Percentiles rank a stretch among this genome's conserved stretches.
These are phyloP conservation scores for Scaptomyza tumidula DNA, from an alignment of 2,888 invertebrate genomes.

Conservation along the genomic window DNA sequence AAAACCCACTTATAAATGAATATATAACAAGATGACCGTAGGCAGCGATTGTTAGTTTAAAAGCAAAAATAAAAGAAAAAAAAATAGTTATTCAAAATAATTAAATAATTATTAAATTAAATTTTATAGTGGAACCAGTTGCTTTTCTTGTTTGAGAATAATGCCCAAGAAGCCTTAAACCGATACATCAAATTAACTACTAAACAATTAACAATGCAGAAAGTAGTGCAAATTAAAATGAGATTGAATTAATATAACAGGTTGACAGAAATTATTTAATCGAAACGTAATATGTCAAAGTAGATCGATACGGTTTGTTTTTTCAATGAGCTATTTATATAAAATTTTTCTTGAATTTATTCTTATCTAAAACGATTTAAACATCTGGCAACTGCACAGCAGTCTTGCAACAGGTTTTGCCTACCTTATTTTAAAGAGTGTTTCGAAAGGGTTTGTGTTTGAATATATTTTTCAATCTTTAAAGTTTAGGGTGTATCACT, in stretches of 20 bases:
- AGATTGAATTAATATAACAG: not conserved
- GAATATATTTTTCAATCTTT: no score
- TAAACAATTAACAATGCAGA: not conserved
- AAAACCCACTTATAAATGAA: not conserved
- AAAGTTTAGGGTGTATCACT: not conserved
- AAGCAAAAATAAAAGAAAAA: not conserved
- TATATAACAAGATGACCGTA: not conserved
- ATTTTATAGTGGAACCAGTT: not conserved
- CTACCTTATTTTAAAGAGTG: not conserved
- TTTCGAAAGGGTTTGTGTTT: not conserved
- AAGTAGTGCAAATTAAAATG: not conserved
- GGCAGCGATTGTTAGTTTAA: not conserved
- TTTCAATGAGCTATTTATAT: not conserved
- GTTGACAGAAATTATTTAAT: not conserved
- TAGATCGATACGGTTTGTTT: not conserved
- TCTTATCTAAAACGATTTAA: not conserved
- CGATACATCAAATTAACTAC: not conserved
- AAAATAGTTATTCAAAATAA: not conserved
- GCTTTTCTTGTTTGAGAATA: not conserved
- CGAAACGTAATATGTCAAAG: not conserved
- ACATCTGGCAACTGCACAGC: slow-evolving; percentile 20
- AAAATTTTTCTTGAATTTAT: not conserved
- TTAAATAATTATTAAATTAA: not conserved
- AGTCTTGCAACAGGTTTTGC: slow-evolving; percentile 39
- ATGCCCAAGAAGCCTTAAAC: not conserved